Base-by-base conservation (phyloP, 1,140 invertebrate genomes). In the Triops longicaudatus region DNA sequence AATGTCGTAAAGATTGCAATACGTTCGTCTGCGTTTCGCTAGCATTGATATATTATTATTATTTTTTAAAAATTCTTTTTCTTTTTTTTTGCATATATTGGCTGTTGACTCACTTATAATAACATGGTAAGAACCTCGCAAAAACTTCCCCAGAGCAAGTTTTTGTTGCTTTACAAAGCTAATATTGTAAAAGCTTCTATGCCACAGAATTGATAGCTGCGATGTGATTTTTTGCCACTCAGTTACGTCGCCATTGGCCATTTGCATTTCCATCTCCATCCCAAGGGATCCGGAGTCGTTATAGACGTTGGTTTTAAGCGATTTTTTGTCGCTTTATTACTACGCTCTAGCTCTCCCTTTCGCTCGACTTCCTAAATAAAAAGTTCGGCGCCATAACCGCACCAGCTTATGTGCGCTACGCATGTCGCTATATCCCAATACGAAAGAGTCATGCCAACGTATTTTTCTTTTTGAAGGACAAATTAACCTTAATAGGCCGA, bases 121-220 rank as follows among this genome's bases (percentile, higher is more conserved):
- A 63, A 63, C n/a, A 22, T 22, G 50, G 50, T 63, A 12, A 17
- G 50, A 63, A 63, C 22, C 17, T 10, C 10, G 14, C 22, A 63
- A 22, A 63, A 63, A 63, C 17, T 14, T n/a, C 50, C 14, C 14
- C 50, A 9, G 50, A 63, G 17, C 9, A 63, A 63, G 10, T 63
- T 63, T 63, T 63, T 63, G 22, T 63, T 3, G 50, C 17, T 37
- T 37, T 7, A 37, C 50, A 63, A 63, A 63, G 22, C 50, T 63
- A 63, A 63, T 63, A 63, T 63, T 63, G 50, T 63, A 63, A 63
- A 63, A 63, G 50, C 50, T 63, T 63, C 50, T 22, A 63, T 63
- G n/a, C 50, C 50, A 63, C 22, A 63, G 50, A 63, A 63, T 3
- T 63, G 50, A 63, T 63, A 63, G 50, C 50, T 63, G 50, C 50